These are phyloP conservation scores for Tanypteryx hageni DNA, from an alignment of 2,888 invertebrate species.

Conservation along the genomic window DNA sequence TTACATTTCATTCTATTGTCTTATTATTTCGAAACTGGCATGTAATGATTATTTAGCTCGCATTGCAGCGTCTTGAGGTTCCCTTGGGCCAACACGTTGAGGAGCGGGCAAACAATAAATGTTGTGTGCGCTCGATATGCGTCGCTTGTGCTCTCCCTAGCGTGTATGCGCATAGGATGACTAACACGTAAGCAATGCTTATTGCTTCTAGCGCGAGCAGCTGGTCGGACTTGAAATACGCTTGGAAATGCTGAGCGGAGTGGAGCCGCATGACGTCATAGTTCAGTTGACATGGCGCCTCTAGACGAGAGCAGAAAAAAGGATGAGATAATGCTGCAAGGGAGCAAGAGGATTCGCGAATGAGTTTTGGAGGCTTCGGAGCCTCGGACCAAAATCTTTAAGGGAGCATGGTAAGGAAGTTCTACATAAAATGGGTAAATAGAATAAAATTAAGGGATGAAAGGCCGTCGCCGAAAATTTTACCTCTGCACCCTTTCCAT, in stretches of 20 bases:
- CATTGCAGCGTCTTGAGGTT: too few relatives aligned
- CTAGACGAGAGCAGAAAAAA: neutral
- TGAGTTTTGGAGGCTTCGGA: neutral
- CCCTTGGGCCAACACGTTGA: neutral
- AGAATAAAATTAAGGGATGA: too few relatives aligned
- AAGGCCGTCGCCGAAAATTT: too few relatives aligned
- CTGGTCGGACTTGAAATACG: too few relatives aligned
- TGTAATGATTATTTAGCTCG: too few relatives aligned
- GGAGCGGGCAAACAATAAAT: neutral
- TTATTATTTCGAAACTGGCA: too few relatives aligned
- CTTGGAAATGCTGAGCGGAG: neutral
- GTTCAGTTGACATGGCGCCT: slow-evolving; percentile 4
- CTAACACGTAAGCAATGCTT: neutral
- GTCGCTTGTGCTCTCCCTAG: neutral
- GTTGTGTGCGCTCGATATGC: neutral
- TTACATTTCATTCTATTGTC: too few relatives aligned
- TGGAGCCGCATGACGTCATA: neutral
- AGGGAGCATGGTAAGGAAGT: too few relatives aligned
- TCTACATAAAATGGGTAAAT: too few relatives aligned
- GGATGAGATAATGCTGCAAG: slow-evolving; percentile 16
- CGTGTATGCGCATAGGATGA: neutral
- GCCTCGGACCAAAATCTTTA: too few relatives aligned
- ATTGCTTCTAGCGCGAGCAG: neutral
- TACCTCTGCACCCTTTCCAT: too few relatives aligned
- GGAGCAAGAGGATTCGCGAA: neutral